phyloP scores from a whole-genome alignment of 35 echinoderm and acorn worm genomes.

The Lytechinus variegatus region DNA sequence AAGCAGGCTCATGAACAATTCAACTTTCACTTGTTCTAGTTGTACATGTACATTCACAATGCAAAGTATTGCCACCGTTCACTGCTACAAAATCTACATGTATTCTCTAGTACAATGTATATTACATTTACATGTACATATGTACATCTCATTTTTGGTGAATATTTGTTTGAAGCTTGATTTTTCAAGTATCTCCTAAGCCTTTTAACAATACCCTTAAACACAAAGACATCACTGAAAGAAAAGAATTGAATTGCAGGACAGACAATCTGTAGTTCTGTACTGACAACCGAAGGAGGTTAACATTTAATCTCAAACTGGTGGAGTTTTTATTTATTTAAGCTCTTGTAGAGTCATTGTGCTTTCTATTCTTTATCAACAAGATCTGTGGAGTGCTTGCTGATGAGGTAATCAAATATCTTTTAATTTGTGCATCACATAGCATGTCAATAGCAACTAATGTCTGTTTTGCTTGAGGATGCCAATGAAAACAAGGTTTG shows the following conservation, averaged over 20 bases:
- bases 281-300: neutral
- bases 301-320: neutral
- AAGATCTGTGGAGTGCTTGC: neutral
- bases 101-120: no score
- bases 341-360: neutral
- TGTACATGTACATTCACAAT: no score
- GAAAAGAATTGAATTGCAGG: neutral
- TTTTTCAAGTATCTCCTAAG: neutral
- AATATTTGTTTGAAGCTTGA: neutral
- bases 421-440: neutral
- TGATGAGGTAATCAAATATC: constrained; percentile 29
- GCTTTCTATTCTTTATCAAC: neutral
- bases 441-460: neutral
- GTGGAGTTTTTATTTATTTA: neutral
- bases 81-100: neutral
- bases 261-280: neutral
- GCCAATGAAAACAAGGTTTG: neutral
- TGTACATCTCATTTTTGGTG: neutral
- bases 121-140: no score
- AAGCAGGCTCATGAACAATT: no score
- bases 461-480: neutral
- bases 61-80: no score
- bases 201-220: neutral
- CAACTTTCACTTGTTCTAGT: no score
- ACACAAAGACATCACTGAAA: neutral